A percentile compares a stretch with the other conserved stretches of the same genome.
phyloP scores from a whole-genome alignment of 2,888 invertebrate species.

The Volucella inanis region DNA sequence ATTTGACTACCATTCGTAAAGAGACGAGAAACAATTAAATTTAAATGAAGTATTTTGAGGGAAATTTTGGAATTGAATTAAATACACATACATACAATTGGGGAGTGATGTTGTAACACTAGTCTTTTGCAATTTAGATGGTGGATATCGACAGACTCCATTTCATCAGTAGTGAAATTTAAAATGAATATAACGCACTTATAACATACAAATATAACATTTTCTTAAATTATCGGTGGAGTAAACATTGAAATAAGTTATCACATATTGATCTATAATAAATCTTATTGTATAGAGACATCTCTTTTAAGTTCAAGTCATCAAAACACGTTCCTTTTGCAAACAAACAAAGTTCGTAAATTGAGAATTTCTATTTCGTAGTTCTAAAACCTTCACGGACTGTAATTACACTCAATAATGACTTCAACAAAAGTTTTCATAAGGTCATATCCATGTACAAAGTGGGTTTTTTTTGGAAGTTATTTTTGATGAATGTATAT shows the following conservation, averaged over 20 bases:
- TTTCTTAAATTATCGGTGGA: too few species aligned
- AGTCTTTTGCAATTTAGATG: slow-evolving; percentile 49
- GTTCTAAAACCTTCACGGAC: slow-evolving; percentile 52
- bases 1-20: slow-evolving; percentile 16
- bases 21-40: slow-evolving; percentile 68
- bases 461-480: neutral
- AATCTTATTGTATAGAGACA: too few species aligned
- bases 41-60: slow-evolving; percentile 65
- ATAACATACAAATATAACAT: too few species aligned
- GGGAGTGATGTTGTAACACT: slow-evolving; percentile 25
- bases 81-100: slow-evolving; percentile 9
- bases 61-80: slow-evolving; percentile 35
- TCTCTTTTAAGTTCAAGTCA: neutral
- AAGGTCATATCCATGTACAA: neutral
- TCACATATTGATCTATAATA: too few species aligned
- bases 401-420: slow-evolving; percentile 53
- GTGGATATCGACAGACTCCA: too few species aligned
- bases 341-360: slow-evolving; percentile 50
- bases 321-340: slow-evolving; percentile 23
- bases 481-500: neutral
- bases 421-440: slow-evolving; percentile 5
- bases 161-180: too few species aligned
- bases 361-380: slow-evolving; percentile 29
- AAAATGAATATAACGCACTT: too few species aligned
- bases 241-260: too few species aligned